Percentiles rank a stretch among this genome's conserved stretches.
Evolutionary conservation across 2,797 vertebrate genomes (phyloP).

Genomic region (Argya squamiceps): DNA sequence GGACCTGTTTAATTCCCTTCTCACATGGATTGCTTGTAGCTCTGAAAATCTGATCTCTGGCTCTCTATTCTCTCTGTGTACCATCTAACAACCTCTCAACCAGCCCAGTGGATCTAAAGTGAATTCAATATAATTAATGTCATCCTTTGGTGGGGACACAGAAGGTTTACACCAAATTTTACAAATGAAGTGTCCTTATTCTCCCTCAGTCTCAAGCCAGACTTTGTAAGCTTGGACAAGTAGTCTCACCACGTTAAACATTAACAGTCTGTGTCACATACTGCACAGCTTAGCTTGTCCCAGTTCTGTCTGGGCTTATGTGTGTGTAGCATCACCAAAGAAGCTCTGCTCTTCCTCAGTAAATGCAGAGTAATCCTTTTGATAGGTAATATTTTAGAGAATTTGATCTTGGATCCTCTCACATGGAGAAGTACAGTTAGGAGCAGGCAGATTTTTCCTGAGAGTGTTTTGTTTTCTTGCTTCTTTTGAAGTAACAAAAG

Average conservation of each 20-base stretch:
- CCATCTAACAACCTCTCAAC: neutral
- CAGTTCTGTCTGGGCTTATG: neutral
- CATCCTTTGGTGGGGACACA: neutral
- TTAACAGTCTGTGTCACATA: neutral
- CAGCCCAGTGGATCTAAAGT: neutral
- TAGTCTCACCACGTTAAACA: neutral
- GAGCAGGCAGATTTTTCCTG: neutral
- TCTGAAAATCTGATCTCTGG: neutral
- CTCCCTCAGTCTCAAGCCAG: neutral
- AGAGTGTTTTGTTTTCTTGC: conserved; percentile 8
- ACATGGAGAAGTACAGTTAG: neutral
- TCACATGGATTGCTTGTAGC: neutral
- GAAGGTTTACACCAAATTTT: neutral
- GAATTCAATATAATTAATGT: neutral
- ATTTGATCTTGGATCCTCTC: neutral
- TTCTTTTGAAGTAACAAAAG: conserved; percentile 45
- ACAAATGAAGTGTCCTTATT: neutral
- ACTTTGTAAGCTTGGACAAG: neutral
- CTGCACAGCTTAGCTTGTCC: neutral
- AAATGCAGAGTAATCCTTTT: neutral
- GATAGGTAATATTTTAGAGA: neutral
- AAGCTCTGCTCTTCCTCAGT: neutral
- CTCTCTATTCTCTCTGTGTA: neutral
- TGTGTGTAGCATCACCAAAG: neutral
- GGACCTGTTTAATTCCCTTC: neutral